These are phyloP conservation scores for Trachelus stipa DNA, from an alignment of 2,888 invertebrate genomes.

Conservation along the genomic window DNA sequence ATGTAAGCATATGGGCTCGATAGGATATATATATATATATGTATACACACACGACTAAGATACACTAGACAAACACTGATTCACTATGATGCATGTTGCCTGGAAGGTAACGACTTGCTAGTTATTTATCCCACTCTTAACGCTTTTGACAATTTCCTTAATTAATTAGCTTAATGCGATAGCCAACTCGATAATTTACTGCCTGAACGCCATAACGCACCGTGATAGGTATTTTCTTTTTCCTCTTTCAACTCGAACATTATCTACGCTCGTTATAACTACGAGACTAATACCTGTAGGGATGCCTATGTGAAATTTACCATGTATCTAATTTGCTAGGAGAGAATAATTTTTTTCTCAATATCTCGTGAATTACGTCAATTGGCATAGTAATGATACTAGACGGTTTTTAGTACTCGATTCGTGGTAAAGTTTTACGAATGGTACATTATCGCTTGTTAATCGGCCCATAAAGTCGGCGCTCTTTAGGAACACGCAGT, in stretches of 20 bases:
- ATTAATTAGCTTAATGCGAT: conserved; percentile 9
- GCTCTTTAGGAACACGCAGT: not conserved
- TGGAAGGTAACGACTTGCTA: not conserved
- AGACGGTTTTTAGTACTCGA: not conserved
- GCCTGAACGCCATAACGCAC: not conserved
- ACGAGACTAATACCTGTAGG: not conserved
- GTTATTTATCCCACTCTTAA: conserved; percentile 1
- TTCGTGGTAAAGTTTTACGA: not conserved
- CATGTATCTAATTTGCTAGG: not conserved
- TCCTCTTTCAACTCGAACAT: not conserved
- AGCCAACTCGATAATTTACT: not conserved
- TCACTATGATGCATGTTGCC: conserved; percentile 6
- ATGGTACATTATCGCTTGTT: not conserved
- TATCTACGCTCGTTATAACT: not conserved
- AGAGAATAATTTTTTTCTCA: not conserved
- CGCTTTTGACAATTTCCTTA: conserved; percentile 5
- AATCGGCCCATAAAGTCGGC: not conserved
- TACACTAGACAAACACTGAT: not conserved
- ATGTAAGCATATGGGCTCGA: not conserved
- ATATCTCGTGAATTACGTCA: not conserved
- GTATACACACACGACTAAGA: not conserved
- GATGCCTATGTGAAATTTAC: not conserved
- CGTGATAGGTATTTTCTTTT: not conserved
- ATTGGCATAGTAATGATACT: not conserved
- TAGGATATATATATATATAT: not conserved